Evolutionary conservation across 2,888 invertebrate genomes (phyloP), one percentile per base, ranked within the genome.

Genomic region (Chesias legatella): DNA sequence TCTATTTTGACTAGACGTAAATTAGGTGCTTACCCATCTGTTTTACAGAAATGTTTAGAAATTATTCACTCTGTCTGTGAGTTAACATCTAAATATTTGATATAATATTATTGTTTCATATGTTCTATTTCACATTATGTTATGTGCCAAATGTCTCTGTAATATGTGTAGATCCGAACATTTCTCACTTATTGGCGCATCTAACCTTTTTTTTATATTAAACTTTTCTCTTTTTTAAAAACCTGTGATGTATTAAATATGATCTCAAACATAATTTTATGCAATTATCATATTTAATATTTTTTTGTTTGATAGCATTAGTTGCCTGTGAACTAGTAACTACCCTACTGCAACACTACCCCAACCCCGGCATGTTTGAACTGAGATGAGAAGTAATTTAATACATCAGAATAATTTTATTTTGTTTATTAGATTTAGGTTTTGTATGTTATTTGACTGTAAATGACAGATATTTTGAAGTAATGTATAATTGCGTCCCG

Each of bases 191-290:
- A 36, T 45, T 33, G 36, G 38, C 35, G 56, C 65, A 64, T 62
- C 13, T 3, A 3, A 17, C 13, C 2, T 64, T 63, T 56, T 50
- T 49, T 65, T 66, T 70, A 67, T 58, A 61, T 62, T 67, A 67
- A 61, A 63, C 66, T 63, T 65, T 63, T 73, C 70, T 79, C 76
- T 84, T 81, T 80, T 85, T 17, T 78, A 82, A 88, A 90, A 89
- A 90, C 90, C 90, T 91, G 90, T 91, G 90, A 90, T 90, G 90
- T 90, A 90, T 90, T 90, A 90, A 90, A 89, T 89, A 89, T 90
- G 91, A 91, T 91, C 90, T 90, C 90, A 89, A 82, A 85, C 79
- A 86, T 88, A 79, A 88, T 88, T 84, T 75, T 82, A 81, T 79
- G 70, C 79, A 79, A 79, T 79, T 75, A 74, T 83, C 86, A 82